A percentile compares a stretch with the other conserved stretches of the same genome.
These are phyloP conservation scores for Nothoprocta perdicaria DNA, from an alignment of 2,113 vertebrate species.

Conservation along the genomic window DNA sequence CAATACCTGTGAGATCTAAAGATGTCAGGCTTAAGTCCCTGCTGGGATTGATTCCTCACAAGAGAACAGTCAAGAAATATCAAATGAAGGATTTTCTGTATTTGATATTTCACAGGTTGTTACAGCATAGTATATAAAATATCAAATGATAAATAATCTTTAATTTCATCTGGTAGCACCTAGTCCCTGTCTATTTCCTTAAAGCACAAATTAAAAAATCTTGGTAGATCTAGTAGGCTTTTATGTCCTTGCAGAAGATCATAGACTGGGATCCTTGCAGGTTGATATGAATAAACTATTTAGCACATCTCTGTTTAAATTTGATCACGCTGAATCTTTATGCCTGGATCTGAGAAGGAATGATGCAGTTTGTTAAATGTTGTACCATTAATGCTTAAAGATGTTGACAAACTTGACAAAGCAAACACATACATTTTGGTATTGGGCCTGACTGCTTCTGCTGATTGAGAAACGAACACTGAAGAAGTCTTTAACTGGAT, in stretches of 20 bases:
- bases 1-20: neutral
- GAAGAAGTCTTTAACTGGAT: neutral
- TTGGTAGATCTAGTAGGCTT: neutral
- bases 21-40: neutral
- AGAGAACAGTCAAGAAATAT: neutral
- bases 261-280: neutral
- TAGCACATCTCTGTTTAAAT: neutral
- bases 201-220: neutral
- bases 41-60: slow-evolving; percentile 16
- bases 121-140: neutral
- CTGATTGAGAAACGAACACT: neutral
- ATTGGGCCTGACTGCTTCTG: neutral
- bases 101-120: slow-evolving; percentile 1
- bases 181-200: neutral
- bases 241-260: neutral
- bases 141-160: slow-evolving; percentile 27
- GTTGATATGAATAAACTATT: neutral
- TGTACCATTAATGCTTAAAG: neutral
- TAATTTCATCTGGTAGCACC: slow-evolving; percentile 13
- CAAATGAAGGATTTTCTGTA: neutral
- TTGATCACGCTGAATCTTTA: neutral
- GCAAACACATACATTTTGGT: neutral
- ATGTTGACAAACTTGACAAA: neutral
- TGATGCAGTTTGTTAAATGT: neutral
- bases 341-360: neutral